These are phyloP conservation scores for Idaea aversata DNA, from an alignment of 2,888 invertebrate genomes.

Conservation along the genomic window DNA sequence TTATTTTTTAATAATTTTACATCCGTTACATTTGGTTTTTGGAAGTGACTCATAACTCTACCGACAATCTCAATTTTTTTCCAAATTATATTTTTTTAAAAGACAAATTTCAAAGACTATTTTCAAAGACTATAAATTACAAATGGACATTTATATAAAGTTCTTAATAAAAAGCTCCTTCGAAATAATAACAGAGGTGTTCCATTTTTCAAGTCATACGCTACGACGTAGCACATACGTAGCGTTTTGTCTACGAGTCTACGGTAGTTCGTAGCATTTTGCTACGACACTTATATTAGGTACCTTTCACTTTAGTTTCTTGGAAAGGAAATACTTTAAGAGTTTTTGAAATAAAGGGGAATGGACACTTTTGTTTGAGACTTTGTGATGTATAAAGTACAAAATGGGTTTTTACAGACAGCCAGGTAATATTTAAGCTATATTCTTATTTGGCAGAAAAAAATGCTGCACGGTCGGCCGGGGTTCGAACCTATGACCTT, in stretches of 20 bases:
- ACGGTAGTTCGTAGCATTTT: slow-evolving; percentile 4
- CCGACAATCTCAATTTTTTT: too few relatives aligned
- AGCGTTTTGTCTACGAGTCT: neutral
- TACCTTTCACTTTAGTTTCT: neutral
- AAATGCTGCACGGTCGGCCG: too few relatives aligned
- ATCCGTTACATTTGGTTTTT: too few relatives aligned
- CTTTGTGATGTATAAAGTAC: neutral
- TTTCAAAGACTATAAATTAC: too few relatives aligned
- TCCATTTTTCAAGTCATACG: neutral
- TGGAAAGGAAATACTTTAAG: neutral
- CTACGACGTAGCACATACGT: neutral
- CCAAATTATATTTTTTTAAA: too few relatives aligned
- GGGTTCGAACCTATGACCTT: too few relatives aligned
- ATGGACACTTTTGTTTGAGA: neutral
- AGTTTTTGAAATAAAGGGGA: neutral
- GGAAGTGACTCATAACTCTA: too few relatives aligned
- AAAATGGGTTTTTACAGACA: too few relatives aligned
- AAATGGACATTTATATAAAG: neutral
- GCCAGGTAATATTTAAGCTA: too few relatives aligned
- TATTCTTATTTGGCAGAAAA: too few relatives aligned
- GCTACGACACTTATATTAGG: neutral
- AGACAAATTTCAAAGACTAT: too few relatives aligned
- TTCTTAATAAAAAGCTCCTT: neutral
- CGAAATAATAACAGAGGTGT: neutral
- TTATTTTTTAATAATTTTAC: too few relatives aligned